Evolutionary conservation across 2,797 vertebrate species (phyloP).

Genomic region (Epinephelus coioides): DNA sequence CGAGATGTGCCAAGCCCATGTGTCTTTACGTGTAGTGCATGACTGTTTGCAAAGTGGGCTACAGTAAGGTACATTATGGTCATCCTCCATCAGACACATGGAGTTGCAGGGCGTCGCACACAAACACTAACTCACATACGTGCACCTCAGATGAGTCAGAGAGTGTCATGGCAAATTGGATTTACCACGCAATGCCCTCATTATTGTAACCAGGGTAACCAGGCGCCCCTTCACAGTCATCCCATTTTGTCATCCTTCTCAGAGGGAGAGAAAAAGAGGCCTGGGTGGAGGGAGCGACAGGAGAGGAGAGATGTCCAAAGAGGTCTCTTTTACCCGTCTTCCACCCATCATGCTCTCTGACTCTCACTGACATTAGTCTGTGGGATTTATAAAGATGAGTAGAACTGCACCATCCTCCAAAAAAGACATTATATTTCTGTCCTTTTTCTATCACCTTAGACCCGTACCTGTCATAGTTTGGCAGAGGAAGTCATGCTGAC

Average conservation of each 20-base stretch:
- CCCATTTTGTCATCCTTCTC: constrained; percentile 69
- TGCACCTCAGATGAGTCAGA: constrained; percentile 61
- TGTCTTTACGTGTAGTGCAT: not conserved
- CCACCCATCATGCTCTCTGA: not conserved
- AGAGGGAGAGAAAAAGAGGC: constrained; percentile 39
- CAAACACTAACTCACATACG: constrained; percentile 41
- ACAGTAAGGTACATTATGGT: not conserved
- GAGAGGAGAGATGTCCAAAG: constrained; percentile 14
- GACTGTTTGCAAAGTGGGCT: constrained; percentile 1
- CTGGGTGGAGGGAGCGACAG: constrained; percentile 39
- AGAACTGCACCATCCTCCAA: constrained; percentile 4
- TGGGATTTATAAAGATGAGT: constrained; percentile 14
- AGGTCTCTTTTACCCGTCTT: not conserved
- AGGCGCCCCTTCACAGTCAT: constrained; percentile 74
- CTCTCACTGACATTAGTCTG: constrained; percentile 10
- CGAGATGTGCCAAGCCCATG: not conserved
- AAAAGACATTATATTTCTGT: constrained; percentile 24
- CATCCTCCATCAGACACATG: constrained; percentile 10
- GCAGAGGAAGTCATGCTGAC: constrained; percentile 35
- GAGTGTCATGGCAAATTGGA: constrained; percentile 70
- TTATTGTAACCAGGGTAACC: constrained; percentile 84
- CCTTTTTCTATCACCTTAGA: constrained; percentile 6
- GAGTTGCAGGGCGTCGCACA: not conserved
- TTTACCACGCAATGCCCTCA: constrained; percentile 79
- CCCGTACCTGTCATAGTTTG: constrained; percentile 5